phyloP scores from a whole-genome alignment of 2,797 vertebrate species.

The Menidia menidia region DNA sequence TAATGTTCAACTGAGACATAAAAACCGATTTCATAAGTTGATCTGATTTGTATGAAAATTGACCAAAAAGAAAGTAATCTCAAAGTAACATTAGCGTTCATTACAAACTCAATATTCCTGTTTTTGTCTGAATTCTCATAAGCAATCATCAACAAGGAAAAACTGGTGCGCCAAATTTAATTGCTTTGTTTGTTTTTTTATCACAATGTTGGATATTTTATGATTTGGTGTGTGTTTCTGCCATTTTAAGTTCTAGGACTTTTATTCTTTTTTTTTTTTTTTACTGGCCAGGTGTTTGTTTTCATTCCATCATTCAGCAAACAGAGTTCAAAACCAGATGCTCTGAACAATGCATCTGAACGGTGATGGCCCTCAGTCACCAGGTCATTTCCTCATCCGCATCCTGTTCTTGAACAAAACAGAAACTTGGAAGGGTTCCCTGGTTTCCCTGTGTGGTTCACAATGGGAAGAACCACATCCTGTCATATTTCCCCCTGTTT shows the following conservation, averaged over 20 bases:
- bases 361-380: slow-evolving; percentile 37
- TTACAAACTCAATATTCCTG: too few relatives aligned
- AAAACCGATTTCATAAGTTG: neutral
- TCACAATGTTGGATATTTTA: too few relatives aligned
- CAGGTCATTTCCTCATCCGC: slow-evolving; percentile 75
- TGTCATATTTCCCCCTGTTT: neutral
- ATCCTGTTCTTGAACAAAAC: slow-evolving; percentile 75
- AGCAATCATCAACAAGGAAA: too few relatives aligned
- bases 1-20: neutral
- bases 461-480: slow-evolving; percentile 33
- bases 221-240: too few relatives aligned
- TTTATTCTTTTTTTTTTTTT: neutral
- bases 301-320: slow-evolving; percentile 33
- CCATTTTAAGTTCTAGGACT: neutral
- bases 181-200: too few relatives aligned
- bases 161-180: too few relatives aligned
- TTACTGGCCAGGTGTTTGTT: slow-evolving; percentile 31
- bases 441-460: slow-evolving; percentile 61
- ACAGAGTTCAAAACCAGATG: slow-evolving; percentile 46
- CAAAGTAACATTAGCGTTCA: too few relatives aligned
- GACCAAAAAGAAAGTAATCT: neutral
- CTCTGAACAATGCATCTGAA: slow-evolving; percentile 60
- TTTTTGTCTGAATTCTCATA: too few relatives aligned
- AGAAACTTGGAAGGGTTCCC: slow-evolving; percentile 48
- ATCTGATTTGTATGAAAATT: neutral